These are phyloP conservation scores for Scatophagus argus DNA, from an alignment of 2,113 vertebrate genomes.

Conservation along the genomic window DNA sequence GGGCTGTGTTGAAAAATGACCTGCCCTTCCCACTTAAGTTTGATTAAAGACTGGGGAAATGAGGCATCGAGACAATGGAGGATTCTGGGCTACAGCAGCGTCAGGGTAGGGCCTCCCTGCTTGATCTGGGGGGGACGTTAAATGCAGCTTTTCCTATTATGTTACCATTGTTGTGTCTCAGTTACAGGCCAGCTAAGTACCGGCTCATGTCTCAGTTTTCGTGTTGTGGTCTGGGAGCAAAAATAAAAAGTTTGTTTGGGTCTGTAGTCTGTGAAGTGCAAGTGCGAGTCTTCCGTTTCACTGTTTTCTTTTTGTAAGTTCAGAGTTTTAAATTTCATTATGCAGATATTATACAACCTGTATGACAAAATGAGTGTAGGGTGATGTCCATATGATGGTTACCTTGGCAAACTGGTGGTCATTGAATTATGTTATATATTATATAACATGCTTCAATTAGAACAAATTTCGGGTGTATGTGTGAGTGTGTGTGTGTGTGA, in stretches of 20 bases:
- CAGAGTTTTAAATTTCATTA: neutral
- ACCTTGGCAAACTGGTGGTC: neutral
- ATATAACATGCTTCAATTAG: neutral
- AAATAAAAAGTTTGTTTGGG: conserved; percentile 28
- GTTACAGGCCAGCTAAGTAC: conserved; percentile 35
- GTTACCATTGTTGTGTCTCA: conserved; percentile 52
- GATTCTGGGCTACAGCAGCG: conserved; percentile 29
- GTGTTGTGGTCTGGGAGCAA: conserved; percentile 33
- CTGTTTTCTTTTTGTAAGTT: neutral
- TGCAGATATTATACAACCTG: neutral
- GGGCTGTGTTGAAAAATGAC: conserved; percentile 40
- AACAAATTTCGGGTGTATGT: neutral
- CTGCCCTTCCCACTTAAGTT: conserved; percentile 47
- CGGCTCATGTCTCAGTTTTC: conserved; percentile 38
- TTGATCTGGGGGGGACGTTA: conserved; percentile 32
- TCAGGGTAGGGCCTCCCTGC: conserved; percentile 9
- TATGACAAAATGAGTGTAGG: neutral
- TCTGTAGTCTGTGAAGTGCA: conserved; percentile 14
- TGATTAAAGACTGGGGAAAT: conserved; percentile 62
- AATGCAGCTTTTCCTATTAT: conserved; percentile 54
- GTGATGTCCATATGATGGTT: neutral
- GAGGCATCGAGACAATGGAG: conserved; percentile 45
- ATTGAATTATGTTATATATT: no score
- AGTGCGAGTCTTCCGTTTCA: conserved; percentile 6
- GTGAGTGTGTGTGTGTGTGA: neutral